Evolutionary conservation across 23 tunicate species (phyloP).

Genomic region (Ciona savignyi): DNA sequence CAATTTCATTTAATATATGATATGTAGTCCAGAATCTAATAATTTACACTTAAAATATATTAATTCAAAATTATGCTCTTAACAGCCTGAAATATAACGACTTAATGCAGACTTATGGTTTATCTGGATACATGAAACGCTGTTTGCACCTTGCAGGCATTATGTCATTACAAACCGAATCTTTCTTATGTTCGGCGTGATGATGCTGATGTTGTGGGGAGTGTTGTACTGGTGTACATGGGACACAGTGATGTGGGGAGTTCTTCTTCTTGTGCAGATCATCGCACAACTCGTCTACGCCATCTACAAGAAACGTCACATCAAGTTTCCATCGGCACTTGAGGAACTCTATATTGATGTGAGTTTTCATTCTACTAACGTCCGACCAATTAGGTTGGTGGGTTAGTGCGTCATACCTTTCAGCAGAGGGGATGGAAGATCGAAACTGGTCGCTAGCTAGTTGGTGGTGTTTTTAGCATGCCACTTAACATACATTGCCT

Average conservation of each 20-base stretch:
- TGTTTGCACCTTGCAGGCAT: slow-evolving; percentile 32
- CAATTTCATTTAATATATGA: too few relatives aligned
- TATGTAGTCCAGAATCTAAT: neutral
- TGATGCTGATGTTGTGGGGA: slow-evolving; percentile 69
- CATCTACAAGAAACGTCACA: slow-evolving; percentile 38
- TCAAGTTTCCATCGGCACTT: slow-evolving; percentile 37
- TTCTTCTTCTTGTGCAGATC: slow-evolving; percentile 50
- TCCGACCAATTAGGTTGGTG: neutral
- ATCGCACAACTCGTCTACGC: slow-evolving; percentile 33
- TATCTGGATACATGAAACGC: too few relatives aligned
- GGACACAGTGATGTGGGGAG: slow-evolving; percentile 63
- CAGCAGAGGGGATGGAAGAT: too few relatives aligned
- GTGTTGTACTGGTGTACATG: slow-evolving; percentile 71
- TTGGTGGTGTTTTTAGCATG: too few relatives aligned
- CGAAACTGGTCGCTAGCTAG: too few relatives aligned
- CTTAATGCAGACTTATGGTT: too few relatives aligned
- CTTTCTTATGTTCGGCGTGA: slow-evolving; percentile 15
- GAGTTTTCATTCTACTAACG: neutral
- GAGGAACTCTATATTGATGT: slow-evolving; percentile 66
- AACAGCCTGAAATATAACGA: too few relatives aligned
- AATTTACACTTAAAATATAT: neutral
- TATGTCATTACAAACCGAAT: slow-evolving; percentile 35
- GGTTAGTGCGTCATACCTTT: neutral
- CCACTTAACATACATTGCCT: too few relatives aligned
- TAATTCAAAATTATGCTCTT: too few relatives aligned